phyloP scores from a whole-genome alignment of 2,113 vertebrate genomes.

The Xiphophorus maculatus region DNA sequence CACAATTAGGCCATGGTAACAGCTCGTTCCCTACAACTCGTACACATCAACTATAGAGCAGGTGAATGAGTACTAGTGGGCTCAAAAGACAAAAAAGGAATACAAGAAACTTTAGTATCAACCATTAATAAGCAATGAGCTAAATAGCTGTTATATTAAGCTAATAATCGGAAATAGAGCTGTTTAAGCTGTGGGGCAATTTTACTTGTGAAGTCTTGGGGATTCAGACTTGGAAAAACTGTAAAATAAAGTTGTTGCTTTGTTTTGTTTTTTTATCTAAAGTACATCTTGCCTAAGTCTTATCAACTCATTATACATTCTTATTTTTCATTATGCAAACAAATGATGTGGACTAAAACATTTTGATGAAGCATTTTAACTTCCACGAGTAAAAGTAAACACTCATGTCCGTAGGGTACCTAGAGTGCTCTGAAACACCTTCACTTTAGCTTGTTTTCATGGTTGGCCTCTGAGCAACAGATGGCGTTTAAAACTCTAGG shows the following conservation, averaged over 20 bases:
- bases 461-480: slow-evolving; percentile 54
- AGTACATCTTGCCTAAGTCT: no score
- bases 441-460: slow-evolving; percentile 40
- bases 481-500: slow-evolving; percentile 36
- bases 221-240: no score
- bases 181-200: background rate
- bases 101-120: background rate
- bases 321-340: background rate
- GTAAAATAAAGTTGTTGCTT: no score
- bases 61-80: slow-evolving; percentile 29
- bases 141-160: background rate
- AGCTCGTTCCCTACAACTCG: slow-evolving; percentile 20
- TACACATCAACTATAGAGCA: slow-evolving; percentile 43
- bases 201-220: background rate
- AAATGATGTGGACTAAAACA: background rate
- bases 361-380: background rate
- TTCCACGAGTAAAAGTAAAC: slow-evolving; percentile 36
- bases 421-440: slow-evolving; percentile 43
- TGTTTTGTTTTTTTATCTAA: no score
- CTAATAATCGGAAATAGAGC: background rate
- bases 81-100: background rate
- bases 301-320: no score
- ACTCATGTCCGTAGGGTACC: slow-evolving; percentile 22
- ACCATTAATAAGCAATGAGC: background rate
- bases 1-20: slow-evolving; percentile 57